phyloP scores from a whole-genome alignment of 2,113 vertebrate species.

The Gymnobelideus leadbeateri region DNA sequence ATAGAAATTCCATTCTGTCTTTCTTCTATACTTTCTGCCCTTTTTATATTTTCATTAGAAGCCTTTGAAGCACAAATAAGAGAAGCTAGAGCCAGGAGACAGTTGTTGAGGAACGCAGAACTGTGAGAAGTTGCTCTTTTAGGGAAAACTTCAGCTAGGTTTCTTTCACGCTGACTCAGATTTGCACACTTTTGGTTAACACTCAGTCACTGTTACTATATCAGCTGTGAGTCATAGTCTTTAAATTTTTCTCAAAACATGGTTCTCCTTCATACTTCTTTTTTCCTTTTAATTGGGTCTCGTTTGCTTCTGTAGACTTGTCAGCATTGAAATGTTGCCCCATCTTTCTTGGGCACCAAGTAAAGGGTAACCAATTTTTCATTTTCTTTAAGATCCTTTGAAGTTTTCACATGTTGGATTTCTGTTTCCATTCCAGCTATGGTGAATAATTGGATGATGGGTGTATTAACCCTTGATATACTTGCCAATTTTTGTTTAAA shows the following conservation, averaged over 20 bases:
- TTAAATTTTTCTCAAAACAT: slow-evolving; percentile 41
- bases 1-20: background rate
- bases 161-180: background rate
- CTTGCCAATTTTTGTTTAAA: background rate
- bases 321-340: slow-evolving; percentile 70
- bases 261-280: background rate
- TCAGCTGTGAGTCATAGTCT: slow-evolving; percentile 20
- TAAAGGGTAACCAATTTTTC: slow-evolving; percentile 75
- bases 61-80: slow-evolving; percentile 4
- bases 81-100: background rate
- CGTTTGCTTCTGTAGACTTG: slow-evolving; percentile 65
- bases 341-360: slow-evolving; percentile 64
- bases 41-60: background rate
- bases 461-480: background rate
- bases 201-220: background rate
- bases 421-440: background rate
- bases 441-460: background rate
- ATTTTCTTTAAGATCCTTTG: slow-evolving; percentile 59
- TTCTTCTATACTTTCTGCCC: background rate
- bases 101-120: background rate
- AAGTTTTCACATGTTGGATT: slow-evolving; percentile 39
- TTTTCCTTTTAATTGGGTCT: slow-evolving; percentile 71
- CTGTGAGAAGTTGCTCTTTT: background rate
- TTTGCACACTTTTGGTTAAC: background rate
- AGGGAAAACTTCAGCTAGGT: background rate